phyloP scores from a whole-genome alignment of 2,888 invertebrate species.

The Lypha dubia region DNA sequence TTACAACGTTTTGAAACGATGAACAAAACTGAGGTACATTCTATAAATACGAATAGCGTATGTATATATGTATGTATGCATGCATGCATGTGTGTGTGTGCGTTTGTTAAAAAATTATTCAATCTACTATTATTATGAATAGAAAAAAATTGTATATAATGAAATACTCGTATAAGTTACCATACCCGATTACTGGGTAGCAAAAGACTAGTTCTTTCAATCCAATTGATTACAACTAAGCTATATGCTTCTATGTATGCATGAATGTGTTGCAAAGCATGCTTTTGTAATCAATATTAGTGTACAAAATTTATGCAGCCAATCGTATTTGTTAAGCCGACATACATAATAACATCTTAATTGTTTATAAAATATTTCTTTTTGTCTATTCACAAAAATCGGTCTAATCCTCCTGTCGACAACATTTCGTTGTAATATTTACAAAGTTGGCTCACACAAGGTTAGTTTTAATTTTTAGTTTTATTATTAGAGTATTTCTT shows the following conservation, averaged over 20 bases:
- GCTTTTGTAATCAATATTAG: not conserved
- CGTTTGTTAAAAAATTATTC: not conserved
- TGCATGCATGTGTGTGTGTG: not conserved
- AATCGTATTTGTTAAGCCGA: too few relatives aligned
- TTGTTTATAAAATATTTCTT: not conserved
- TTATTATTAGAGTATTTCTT: not conserved
- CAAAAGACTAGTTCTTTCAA: not conserved
- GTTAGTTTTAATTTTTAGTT: not conserved
- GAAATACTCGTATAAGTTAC: too few relatives aligned
- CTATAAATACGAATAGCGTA: not conserved
- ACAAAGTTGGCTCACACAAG: not conserved
- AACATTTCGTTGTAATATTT: not conserved
- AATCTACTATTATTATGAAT: not conserved
- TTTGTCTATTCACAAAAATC: not conserved
- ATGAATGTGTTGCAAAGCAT: not conserved
- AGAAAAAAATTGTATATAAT: too few relatives aligned
- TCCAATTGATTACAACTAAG: too few relatives aligned
- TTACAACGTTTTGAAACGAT: constrained; percentile 91
- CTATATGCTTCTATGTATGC: too few relatives aligned
- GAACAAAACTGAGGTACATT: constrained; percentile 82
- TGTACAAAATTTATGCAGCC: not conserved
- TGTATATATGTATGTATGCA: not conserved
- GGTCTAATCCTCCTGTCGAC: not conserved
- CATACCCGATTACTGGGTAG: not conserved
- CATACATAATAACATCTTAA: too few relatives aligned